Conservation (phyloP, 2,113 vertebrate species). For the Toxotes chatareus region DNA sequence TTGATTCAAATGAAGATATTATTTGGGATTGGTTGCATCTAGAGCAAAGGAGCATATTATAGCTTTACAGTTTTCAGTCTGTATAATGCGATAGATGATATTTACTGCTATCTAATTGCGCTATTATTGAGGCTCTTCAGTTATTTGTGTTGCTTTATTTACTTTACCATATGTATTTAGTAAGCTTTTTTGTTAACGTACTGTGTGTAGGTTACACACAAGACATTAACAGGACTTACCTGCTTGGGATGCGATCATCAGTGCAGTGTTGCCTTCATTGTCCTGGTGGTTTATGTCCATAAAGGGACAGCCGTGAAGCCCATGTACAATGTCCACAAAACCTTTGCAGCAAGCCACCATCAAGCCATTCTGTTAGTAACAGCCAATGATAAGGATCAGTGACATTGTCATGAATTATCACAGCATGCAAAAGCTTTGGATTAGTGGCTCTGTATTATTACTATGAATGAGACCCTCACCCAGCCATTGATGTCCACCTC, state of each 20-base stretch:
- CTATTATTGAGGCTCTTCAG: background rate
- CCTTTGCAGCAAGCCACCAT: constrained; percentile 90
- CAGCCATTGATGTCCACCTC: constrained; percentile 88
- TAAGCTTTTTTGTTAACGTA: background rate
- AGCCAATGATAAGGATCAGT: constrained; percentile 17
- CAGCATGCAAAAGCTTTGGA: background rate
- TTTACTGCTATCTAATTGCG: background rate
- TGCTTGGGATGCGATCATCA: constrained; percentile 93
- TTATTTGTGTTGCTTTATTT: background rate
- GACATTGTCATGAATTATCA: background rate
- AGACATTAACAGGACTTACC: constrained; percentile 72
- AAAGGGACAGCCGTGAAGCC: constrained; percentile 86
- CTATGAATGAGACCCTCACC: constrained; percentile 79
- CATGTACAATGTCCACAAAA: constrained; percentile 83
- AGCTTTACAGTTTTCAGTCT: background rate
- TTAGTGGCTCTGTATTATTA: background rate
- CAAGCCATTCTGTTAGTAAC: constrained; percentile 85
- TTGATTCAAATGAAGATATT: no score
- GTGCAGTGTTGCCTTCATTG: constrained; percentile 91
- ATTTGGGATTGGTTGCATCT: background rate
- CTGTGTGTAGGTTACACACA: background rate
- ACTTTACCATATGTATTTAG: background rate
- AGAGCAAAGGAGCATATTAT: background rate
- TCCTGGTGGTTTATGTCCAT: constrained; percentile 92
- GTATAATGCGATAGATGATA: background rate